A percentile compares a stretch with the other conserved stretches of the same genome.
phyloP scores from a whole-genome alignment of 2,113 vertebrate genomes.

The Emydocephalus ijimae region DNA sequence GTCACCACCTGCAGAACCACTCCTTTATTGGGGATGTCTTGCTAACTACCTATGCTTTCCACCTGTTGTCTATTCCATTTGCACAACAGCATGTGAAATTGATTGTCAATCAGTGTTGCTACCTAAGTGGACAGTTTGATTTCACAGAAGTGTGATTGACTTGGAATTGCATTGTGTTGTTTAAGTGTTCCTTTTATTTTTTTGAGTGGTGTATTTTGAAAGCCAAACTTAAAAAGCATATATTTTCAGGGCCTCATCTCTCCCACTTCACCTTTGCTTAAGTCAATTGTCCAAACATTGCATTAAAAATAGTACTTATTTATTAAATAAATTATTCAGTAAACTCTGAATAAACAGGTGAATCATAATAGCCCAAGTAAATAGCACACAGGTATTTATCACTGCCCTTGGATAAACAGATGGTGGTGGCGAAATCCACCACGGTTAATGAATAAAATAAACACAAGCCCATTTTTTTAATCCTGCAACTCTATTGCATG shows the following conservation, averaged over 20 bases:
- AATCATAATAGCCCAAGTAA: constrained; percentile 44
- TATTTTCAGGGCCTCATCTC: not conserved
- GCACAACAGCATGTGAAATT: too few species aligned
- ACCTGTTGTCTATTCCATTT: too few species aligned
- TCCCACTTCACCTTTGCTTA: not conserved
- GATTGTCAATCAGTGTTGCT: too few species aligned
- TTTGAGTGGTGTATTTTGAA: not conserved
- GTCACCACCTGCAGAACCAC: too few species aligned
- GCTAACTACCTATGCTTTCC: too few species aligned
- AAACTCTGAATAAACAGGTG: constrained; percentile 38
- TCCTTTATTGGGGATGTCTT: too few species aligned
- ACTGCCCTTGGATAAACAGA: constrained; percentile 44
- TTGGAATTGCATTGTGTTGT: too few species aligned
- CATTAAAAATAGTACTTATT: not conserved
- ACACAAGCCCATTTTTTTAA: constrained; percentile 24
- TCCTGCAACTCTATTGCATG: not conserved
- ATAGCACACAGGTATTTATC: constrained; percentile 48
- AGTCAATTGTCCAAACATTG: not conserved
- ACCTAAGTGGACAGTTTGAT: too few species aligned
- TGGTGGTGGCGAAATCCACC: constrained; percentile 18
- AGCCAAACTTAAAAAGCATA: not conserved
- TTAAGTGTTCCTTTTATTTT: too few species aligned
- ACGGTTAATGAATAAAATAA: constrained; percentile 18
- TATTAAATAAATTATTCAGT: constrained; percentile 10
- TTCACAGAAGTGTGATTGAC: too few species aligned